These are phyloP conservation scores for Odocoileus hemionus DNA, from an alignment of 2,113 vertebrate genomes.

Conservation along the genomic window DNA sequence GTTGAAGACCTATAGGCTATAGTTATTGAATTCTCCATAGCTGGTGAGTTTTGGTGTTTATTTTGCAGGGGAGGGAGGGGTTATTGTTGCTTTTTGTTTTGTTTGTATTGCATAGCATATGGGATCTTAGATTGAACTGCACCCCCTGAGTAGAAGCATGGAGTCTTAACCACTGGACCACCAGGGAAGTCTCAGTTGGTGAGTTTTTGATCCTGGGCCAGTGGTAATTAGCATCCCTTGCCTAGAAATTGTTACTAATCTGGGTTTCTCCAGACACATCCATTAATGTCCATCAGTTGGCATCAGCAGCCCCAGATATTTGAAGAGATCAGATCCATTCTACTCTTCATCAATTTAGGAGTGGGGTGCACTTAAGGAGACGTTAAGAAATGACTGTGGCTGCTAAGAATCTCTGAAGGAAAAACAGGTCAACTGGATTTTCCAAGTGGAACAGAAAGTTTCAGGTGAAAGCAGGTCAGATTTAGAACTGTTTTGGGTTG, in stretches of 20 bases:
- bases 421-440: neutral
- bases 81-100: neutral
- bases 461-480: neutral
- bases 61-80: neutral
- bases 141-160: neutral
- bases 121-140: neutral
- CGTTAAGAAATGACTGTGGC: neutral
- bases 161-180: neutral
- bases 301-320: neutral
- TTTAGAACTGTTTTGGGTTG: neutral
- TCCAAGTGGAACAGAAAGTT: neutral
- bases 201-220: neutral
- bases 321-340: neutral
- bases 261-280: neutral
- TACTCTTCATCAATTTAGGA: neutral
- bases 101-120: neutral
- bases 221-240: neutral
- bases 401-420: neutral
- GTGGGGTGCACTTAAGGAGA: neutral
- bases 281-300: neutral
- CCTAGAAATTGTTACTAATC: neutral
- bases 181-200: neutral
- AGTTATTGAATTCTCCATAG: neutral
- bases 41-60: neutral
- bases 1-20: neutral